These are phyloP conservation scores for Cladorhizidae sp. DNA, from an alignment of 37 sponge, comb jelly and placozoan genomes.

Conservation along the genomic window DNA sequence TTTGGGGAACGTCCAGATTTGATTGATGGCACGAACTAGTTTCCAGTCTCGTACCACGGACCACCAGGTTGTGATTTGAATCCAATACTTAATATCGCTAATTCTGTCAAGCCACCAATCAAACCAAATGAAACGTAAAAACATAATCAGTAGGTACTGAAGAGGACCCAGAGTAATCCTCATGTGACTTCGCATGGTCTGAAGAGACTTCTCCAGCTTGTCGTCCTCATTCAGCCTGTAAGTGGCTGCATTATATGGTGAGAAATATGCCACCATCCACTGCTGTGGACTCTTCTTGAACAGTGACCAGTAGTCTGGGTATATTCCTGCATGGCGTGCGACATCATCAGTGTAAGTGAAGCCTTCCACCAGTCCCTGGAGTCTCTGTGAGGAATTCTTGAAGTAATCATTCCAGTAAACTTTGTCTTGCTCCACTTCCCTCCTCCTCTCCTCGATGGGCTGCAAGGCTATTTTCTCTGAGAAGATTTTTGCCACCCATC, in stretches of 20 bases:
- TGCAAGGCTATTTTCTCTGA: constrained; percentile 46
- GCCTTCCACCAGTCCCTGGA: constrained; percentile 75
- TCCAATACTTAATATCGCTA: constrained; percentile 61
- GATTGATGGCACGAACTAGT: constrained; percentile 33
- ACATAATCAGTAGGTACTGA: constrained; percentile 70
- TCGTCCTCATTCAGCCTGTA: constrained; percentile 75
- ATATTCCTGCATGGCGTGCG: constrained; percentile 68
- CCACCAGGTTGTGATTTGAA: constrained; percentile 74
- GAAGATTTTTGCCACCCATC: constrained; percentile 85
- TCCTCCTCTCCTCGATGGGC: constrained; percentile 41
- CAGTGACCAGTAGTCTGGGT: constrained; percentile 78
- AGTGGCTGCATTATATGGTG: constrained; percentile 77
- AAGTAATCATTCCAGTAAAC: constrained; percentile 63
- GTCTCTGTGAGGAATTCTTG: constrained; percentile 49
- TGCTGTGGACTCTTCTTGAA: constrained; percentile 62
- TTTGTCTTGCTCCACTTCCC: constrained; percentile 38
- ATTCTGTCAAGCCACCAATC: constrained; percentile 69
- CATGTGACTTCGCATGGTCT: constrained; percentile 63
- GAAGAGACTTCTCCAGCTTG: constrained; percentile 41
- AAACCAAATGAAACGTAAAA: constrained; percentile 68
- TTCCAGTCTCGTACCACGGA: constrained; percentile 15
- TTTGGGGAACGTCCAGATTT: constrained; percentile 74
- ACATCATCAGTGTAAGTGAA: constrained; percentile 80
- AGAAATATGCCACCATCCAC: constrained; percentile 64
- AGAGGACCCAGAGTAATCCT: constrained; percentile 50